Evolutionary conservation across 2,888 invertebrate genomes (phyloP).

Genomic region (Macrosiphum euphorbiae): DNA sequence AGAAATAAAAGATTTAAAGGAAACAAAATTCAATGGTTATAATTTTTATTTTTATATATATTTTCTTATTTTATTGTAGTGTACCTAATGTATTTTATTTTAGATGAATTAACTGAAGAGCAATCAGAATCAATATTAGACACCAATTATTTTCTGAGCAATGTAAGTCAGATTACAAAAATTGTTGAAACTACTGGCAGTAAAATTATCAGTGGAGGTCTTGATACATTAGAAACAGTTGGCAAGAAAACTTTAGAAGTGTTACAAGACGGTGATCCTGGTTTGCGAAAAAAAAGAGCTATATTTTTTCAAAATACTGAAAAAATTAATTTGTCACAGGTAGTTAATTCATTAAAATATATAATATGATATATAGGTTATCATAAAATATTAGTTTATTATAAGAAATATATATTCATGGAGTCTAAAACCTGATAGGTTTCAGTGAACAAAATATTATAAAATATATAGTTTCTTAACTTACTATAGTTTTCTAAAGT

Average conservation of each 20-base stretch:
- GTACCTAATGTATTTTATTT: not conserved
- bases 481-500: too few relatives aligned
- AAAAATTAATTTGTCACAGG: slow-evolving; percentile 77
- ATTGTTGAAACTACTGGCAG: slow-evolving; percentile 80
- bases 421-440: not conserved
- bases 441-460: not conserved
- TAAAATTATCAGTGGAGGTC: slow-evolving; percentile 83
- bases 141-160: slow-evolving; percentile 50
- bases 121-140: slow-evolving; percentile 43
- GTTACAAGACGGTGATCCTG: slow-evolving; percentile 92
- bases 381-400: not conserved
- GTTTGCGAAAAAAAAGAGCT: slow-evolving; percentile 83
- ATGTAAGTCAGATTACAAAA: slow-evolving; percentile 70
- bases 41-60: not conserved
- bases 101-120: slow-evolving; percentile 39
- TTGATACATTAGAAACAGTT: slow-evolving; percentile 91
- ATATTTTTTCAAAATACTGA: slow-evolving; percentile 76
- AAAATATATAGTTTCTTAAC: not conserved
- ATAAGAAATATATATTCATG: not conserved
- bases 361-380: not conserved
- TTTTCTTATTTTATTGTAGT: not conserved
- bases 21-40: slow-evolving; percentile 3
- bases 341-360: not conserved
- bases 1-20: slow-evolving; percentile 48
- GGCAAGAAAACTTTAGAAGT: slow-evolving; percentile 97